These are phyloP conservation scores for Simalia tracyae DNA, from an alignment of 2,797 vertebrate species.

Conservation along the genomic window DNA sequence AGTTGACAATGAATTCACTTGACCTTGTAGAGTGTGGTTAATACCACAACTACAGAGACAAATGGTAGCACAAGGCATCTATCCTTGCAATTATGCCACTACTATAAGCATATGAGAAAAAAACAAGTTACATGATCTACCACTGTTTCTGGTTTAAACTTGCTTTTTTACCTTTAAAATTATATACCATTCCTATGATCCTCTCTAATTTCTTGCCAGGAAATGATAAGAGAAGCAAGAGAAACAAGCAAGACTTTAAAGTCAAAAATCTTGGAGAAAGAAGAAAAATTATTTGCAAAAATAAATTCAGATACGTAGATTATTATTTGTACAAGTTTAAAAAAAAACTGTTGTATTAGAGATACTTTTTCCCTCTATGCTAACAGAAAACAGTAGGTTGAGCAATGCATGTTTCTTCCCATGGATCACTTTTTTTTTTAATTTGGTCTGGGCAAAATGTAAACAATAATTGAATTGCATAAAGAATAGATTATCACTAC, in stretches of 20 bases:
- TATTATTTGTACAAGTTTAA: neutral
- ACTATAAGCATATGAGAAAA: neutral
- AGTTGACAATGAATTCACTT: neutral
- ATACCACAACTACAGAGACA: neutral
- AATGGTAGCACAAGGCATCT: neutral
- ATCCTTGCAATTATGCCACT: neutral
- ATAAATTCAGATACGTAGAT: neutral
- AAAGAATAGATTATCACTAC: slow-evolving; percentile 36
- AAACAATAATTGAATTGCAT: slow-evolving; percentile 13
- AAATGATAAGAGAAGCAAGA: neutral
- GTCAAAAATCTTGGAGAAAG: neutral
- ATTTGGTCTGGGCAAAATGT: neutral
- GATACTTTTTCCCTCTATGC: neutral
- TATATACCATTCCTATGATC: neutral
- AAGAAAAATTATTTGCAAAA: neutral
- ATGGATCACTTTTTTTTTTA: neutral
- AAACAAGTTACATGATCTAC: neutral
- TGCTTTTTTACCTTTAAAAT: neutral
- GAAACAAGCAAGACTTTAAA: neutral
- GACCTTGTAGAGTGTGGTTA: neutral
- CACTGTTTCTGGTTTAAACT: neutral
- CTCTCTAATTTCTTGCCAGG: neutral
- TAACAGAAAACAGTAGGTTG: neutral
- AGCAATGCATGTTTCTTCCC: neutral
- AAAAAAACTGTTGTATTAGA: neutral